Percentiles rank a stretch among this genome's conserved stretches.
Evolutionary conservation across 2,113 vertebrate genomes (phyloP).

Genomic region (Pelobates fuscus): DNA sequence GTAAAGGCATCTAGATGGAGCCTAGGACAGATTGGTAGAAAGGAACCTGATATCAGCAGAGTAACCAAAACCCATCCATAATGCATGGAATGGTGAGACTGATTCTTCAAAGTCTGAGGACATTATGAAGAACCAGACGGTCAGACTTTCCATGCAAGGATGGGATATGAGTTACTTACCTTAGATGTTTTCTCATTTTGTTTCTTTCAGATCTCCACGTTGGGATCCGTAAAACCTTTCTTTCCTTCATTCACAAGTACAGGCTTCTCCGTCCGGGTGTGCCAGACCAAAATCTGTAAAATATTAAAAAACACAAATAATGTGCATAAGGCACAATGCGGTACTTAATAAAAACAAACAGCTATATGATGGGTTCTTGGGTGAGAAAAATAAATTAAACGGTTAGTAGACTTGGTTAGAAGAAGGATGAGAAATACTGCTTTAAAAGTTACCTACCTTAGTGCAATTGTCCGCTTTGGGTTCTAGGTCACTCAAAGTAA

Average conservation of each 20-base stretch:
- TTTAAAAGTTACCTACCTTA: conserved; percentile 74
- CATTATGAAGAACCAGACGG: too few relatives aligned
- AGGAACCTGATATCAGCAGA: too few relatives aligned
- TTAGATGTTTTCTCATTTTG: not conserved
- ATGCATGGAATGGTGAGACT: too few relatives aligned
- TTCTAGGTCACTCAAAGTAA: conserved; percentile 92
- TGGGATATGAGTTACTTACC: too few relatives aligned
- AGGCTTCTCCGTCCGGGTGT: conserved; percentile 96
- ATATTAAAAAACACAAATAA: conserved; percentile 40
- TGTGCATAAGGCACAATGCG: not conserved
- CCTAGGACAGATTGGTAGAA: too few relatives aligned
- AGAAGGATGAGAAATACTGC: not conserved
- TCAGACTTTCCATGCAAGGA: too few relatives aligned
- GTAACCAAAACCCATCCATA: too few relatives aligned
- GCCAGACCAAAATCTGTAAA: conserved; percentile 94
- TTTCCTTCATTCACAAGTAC: conserved; percentile 97
- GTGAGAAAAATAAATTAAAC: not conserved
- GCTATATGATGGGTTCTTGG: too few relatives aligned
- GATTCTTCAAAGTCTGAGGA: too few relatives aligned
- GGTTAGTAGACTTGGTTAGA: not conserved
- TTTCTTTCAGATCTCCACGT: conserved; percentile 89
- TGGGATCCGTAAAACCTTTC: conserved; percentile 96
- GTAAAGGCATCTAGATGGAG: too few relatives aligned
- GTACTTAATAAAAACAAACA: not conserved
- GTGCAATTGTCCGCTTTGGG: conserved; percentile 98